Evolutionary conservation across 2,797 vertebrate species (phyloP).

Genomic region (Anableps anableps): DNA sequence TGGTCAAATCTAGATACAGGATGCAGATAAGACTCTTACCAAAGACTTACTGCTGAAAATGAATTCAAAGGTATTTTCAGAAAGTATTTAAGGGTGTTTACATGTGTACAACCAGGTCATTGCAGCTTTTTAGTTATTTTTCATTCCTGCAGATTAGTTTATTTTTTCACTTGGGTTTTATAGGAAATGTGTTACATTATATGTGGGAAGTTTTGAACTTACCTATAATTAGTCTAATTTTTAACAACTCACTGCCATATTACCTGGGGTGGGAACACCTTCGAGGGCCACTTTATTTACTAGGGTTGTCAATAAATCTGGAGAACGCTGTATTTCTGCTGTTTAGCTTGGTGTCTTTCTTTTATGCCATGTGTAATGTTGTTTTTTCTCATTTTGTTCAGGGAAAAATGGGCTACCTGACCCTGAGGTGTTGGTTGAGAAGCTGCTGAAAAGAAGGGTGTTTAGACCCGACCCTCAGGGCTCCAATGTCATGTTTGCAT

Average conservation of each 20-base stretch:
- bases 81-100: not conserved
- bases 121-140: not conserved
- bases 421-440: constrained; percentile 82
- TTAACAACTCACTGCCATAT: not conserved
- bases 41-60: too few species aligned
- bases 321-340: too few species aligned
- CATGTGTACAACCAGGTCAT: not conserved
- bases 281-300: not conserved
- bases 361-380: too few species aligned
- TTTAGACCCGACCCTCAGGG: constrained; percentile 91
- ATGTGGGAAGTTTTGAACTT: not conserved
- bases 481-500: constrained; percentile 94
- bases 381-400: constrained; percentile 57
- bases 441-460: constrained; percentile 85
- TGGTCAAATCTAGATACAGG: not conserved
- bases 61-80: too few species aligned
- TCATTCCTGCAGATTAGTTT: not conserved
- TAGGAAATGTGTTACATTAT: not conserved
- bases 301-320: too few species aligned
- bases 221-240: not conserved
- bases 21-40: not conserved
- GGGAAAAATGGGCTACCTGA: constrained; percentile 88
- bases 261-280: not conserved
- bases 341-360: too few species aligned
- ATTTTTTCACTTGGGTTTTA: not conserved